phyloP scores from a whole-genome alignment of 2,888 invertebrate species.

The Erannis defoliaria region DNA sequence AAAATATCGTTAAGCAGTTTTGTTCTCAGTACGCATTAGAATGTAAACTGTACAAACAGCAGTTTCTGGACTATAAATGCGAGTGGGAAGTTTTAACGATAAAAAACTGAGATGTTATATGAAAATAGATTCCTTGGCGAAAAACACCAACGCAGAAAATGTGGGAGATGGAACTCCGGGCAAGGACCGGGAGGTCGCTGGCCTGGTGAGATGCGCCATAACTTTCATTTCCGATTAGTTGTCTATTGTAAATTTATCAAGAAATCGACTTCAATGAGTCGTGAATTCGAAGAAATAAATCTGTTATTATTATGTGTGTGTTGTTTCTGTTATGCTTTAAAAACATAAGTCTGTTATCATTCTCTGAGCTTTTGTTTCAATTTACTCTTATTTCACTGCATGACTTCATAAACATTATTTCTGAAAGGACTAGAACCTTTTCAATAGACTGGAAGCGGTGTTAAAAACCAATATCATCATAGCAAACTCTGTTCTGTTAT shows the following conservation, averaged over 20 bases:
- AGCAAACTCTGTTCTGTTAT: slow-evolving; percentile 25
- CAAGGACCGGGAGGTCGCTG: slow-evolving; percentile 48
- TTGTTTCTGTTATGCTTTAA: too few relatives aligned
- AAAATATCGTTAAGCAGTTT: slow-evolving; percentile 46
- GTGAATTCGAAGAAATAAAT: background rate
- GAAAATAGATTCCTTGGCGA: slow-evolving; percentile 63
- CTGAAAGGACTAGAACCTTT: slow-evolving; percentile 12
- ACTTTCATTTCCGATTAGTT: slow-evolving; percentile 29
- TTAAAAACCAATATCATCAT: slow-evolving; percentile 32
- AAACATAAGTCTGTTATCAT: too few relatives aligned
- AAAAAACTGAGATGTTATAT: slow-evolving; percentile 57
- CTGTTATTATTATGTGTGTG: background rate
- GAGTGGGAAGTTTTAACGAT: slow-evolving; percentile 56
- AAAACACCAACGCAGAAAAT: slow-evolving; percentile 44
- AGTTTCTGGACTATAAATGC: slow-evolving; percentile 56
- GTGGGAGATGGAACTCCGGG: slow-evolving; percentile 47
- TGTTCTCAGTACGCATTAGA: slow-evolving; percentile 53
- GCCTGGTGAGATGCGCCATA: slow-evolving; percentile 5
- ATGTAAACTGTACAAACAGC: slow-evolving; percentile 58
- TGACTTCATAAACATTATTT: slow-evolving; percentile 4
- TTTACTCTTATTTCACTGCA: background rate
- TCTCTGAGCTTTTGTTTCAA: background rate
- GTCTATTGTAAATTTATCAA: slow-evolving; percentile 10
- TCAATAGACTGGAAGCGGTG: slow-evolving; percentile 26
- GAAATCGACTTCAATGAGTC: background rate